phyloP scores from a whole-genome alignment of 2,113 vertebrate species.

The Jacana jacana region DNA sequence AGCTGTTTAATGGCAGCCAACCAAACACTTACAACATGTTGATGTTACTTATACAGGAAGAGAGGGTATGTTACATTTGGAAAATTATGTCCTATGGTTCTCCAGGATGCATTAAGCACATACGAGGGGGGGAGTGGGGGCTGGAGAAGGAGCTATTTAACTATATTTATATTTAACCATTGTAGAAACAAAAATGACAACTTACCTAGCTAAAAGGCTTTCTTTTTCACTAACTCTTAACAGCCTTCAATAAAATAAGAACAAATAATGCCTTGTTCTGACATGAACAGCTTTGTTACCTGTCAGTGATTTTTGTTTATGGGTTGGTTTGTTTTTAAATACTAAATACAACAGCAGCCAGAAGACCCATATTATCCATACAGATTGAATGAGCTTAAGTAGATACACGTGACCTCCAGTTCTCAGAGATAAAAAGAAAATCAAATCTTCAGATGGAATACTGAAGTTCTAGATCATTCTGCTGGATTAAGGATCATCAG shows the following conservation, averaged over 20 bases:
- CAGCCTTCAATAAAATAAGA: slow-evolving; percentile 49
- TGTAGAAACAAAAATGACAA: slow-evolving; percentile 30
- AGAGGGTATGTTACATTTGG: background rate
- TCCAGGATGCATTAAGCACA: background rate
- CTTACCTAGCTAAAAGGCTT: background rate
- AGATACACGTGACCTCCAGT: background rate
- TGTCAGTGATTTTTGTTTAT: background rate
- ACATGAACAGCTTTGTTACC: slow-evolving; percentile 8
- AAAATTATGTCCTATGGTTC: slow-evolving; percentile 2
- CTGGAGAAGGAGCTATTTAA: background rate
- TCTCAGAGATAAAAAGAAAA: background rate
- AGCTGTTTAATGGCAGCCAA: slow-evolving; percentile 44
- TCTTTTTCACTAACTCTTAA: background rate
- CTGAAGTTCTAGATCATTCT: background rate
- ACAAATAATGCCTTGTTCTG: slow-evolving; percentile 20
- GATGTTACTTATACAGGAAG: slow-evolving; percentile 3
- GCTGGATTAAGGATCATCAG: background rate
- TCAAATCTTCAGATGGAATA: background rate
- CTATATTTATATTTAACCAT: slow-evolving; percentile 30
- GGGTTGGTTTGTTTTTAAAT: background rate
- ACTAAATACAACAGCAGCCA: background rate
- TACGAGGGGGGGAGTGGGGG: background rate
- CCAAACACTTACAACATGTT: slow-evolving; percentile 30
- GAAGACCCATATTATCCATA: background rate
- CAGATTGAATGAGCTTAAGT: background rate